Conservation (phyloP, 2,888 invertebrate genomes). For the Andrena marginata region DNA sequence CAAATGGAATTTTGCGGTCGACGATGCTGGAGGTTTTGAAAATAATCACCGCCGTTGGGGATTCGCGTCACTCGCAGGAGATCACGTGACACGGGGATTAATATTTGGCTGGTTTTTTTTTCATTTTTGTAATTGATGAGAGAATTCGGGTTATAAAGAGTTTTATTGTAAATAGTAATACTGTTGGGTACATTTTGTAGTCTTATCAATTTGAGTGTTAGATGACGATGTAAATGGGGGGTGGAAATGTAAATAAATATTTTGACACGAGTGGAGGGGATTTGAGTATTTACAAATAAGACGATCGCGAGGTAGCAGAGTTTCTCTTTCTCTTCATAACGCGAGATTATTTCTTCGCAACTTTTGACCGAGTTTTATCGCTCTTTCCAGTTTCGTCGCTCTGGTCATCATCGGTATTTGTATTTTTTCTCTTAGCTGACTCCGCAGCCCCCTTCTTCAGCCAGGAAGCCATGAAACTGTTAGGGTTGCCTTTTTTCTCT, state of each 20-base stretch:
- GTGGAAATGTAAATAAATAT: too few species aligned
- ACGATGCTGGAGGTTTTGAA: background rate
- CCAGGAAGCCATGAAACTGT: slow-evolving; percentile 84
- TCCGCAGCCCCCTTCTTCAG: slow-evolving; percentile 85
- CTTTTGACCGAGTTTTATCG: slow-evolving; percentile 50
- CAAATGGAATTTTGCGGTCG: background rate
- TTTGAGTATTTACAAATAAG: background rate
- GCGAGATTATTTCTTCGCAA: slow-evolving; percentile 38
- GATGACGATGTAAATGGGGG: too few species aligned
- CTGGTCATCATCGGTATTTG: slow-evolving; percentile 74
- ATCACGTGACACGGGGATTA: too few species aligned
- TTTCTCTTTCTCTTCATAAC: background rate
- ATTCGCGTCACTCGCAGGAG: too few species aligned
- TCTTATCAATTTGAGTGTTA: too few species aligned
- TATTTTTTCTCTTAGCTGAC: slow-evolving; percentile 83
- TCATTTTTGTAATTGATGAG: too few species aligned
- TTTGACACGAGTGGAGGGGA: too few species aligned
- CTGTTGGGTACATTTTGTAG: too few species aligned
- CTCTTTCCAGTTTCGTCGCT: slow-evolving; percentile 67
- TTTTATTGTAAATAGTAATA: too few species aligned
- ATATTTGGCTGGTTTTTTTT: too few species aligned
- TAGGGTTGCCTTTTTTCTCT: slow-evolving; percentile 79
- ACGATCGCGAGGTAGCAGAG: background rate
- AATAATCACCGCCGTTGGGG: too few species aligned
- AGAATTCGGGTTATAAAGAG: too few species aligned